Percentiles rank a stretch among this genome's conserved stretches.
Conservation (phyloP, 2,113 vertebrate species). For the Sinocyclocheilus grahami region DNA sequence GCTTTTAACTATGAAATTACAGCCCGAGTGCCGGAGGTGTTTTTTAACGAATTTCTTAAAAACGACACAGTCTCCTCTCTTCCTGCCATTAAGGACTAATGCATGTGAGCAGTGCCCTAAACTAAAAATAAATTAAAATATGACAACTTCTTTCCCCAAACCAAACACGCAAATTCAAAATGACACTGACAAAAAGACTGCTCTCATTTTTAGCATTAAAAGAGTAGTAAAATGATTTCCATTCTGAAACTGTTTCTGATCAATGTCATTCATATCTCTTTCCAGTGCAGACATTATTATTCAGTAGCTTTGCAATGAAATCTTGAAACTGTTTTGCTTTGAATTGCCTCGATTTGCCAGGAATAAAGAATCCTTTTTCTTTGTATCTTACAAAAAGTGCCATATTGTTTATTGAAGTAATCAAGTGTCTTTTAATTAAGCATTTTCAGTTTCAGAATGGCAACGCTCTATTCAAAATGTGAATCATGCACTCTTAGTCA, state of each 20-base stretch:
- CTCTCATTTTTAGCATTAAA: neutral
- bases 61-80: conserved; percentile 59
- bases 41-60: conserved; percentile 69
- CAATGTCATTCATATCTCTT: neutral
- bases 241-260: neutral
- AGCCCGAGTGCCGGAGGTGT: conserved; percentile 64
- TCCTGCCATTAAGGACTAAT: conserved; percentile 47
- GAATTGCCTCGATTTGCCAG: neutral
- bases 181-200: neutral
- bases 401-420: conserved; percentile 14
- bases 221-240: neutral
- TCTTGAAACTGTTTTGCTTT: neutral
- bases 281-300: neutral
- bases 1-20: conserved; percentile 56
- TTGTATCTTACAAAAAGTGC: neutral
- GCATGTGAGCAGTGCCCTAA: conserved; percentile 59
- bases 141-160: conserved; percentile 20
- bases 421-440: conserved; percentile 9
- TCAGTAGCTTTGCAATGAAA: neutral
- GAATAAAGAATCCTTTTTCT: neutral
- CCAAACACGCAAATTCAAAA: neutral
- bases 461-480: neutral
- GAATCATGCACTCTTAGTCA: neutral
- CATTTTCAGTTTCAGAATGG: neutral
- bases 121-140: conserved; percentile 54